A percentile compares a stretch with the other conserved stretches of the same genome.
These are phyloP conservation scores for Bombus breviceps DNA, from an alignment of 1,140 invertebrate genomes.

Conservation along the genomic window DNA sequence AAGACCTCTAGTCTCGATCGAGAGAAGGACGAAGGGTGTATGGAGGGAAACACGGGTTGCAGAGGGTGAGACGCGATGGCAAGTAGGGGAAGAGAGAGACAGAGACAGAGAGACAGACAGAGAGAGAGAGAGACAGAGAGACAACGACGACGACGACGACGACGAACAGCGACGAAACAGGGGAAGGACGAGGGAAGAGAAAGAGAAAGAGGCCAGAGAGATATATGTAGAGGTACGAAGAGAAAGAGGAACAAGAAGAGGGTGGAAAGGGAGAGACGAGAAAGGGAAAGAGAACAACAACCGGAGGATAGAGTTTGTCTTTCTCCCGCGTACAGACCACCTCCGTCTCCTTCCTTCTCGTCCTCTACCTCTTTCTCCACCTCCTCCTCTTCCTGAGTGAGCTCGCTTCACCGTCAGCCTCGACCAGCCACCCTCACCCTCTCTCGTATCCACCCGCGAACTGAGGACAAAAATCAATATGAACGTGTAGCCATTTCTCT, in stretches of 20 bases:
- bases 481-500: conserved; percentile 83
- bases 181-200: conserved; percentile 35
- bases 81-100: not conserved
- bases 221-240: conserved; percentile 21
- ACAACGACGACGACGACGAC: not conserved
- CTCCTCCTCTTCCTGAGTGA: conserved; percentile 50
- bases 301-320: conserved; percentile 78
- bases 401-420: conserved; percentile 60
- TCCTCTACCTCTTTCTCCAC: conserved; percentile 22
- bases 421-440: conserved; percentile 64
- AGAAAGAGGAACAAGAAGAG: conserved; percentile 46
- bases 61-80: conserved; percentile 22
- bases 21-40: not conserved
- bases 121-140: not conserved
- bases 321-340: conserved; percentile 71
- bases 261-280: conserved; percentile 7
- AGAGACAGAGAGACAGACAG: not conserved
- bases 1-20: conserved; percentile 1
- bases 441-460: conserved; percentile 72
- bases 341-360: conserved; percentile 32
- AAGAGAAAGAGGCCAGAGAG: conserved; percentile 49
- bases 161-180: not conserved
- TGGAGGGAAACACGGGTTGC: not conserved
- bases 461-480: conserved; percentile 84
- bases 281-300: conserved; percentile 58